phyloP scores from a whole-genome alignment of 2,113 vertebrate species.

The Promerops cafer region DNA sequence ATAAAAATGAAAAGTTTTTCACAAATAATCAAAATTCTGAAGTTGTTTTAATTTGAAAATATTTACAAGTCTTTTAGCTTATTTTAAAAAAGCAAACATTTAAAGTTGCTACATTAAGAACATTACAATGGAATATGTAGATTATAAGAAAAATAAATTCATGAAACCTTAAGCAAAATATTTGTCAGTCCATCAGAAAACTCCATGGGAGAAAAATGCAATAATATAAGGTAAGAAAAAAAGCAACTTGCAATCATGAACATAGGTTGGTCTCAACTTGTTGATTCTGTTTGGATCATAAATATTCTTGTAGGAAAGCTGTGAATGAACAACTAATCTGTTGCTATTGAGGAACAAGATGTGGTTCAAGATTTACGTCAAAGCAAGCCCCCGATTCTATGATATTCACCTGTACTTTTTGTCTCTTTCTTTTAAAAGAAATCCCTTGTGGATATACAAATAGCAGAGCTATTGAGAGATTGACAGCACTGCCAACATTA shows the following conservation, averaged over 20 bases:
- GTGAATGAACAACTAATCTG: neutral
- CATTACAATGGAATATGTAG: neutral
- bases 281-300: neutral
- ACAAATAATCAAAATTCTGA: neutral
- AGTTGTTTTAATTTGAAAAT: neutral
- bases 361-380: neutral
- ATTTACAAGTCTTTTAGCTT: neutral
- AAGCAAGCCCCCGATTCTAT: neutral
- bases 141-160: neutral
- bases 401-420: neutral
- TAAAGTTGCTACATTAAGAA: neutral
- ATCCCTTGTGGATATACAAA: neutral
- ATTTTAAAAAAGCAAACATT: neutral
- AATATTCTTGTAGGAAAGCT: neutral
- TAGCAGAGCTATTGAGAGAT: neutral
- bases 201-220: neutral
- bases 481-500: neutral
- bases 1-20: neutral
- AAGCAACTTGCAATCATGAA: neutral
- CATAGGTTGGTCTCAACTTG: neutral
- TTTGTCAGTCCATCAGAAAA: neutral
- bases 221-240: neutral
- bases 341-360: neutral
- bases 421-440: neutral
- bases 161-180: neutral